These are phyloP conservation scores for Leuctra nigra DNA, from an alignment of 2,888 invertebrate species.

Conservation along the genomic window DNA sequence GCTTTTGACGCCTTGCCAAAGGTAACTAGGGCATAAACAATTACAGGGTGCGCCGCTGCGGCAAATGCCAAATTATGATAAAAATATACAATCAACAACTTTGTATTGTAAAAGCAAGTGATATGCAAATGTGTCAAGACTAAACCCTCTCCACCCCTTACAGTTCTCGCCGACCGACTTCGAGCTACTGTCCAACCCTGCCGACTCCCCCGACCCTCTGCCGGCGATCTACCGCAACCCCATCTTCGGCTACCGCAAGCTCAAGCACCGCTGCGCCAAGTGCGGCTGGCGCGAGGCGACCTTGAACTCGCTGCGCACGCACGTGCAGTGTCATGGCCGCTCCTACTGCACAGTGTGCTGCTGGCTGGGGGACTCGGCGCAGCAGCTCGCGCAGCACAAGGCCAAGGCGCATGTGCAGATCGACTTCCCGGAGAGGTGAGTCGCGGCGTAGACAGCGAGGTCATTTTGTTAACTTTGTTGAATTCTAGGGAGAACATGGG, in stretches of 20 bases:
- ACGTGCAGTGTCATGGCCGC: slow-evolving; percentile 20
- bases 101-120: too few species aligned
- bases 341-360: slow-evolving; percentile 18
- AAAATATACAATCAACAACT: too few species aligned
- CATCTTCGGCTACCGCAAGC: slow-evolving; percentile 12
- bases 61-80: too few species aligned
- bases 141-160: background rate
- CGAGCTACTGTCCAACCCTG: background rate
- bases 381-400: slow-evolving; percentile 12
- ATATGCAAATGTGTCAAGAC: too few species aligned
- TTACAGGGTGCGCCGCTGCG: too few species aligned
- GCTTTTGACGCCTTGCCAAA: too few species aligned
- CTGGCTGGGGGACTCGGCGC: background rate
- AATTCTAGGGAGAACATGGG: too few species aligned
- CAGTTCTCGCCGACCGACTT: background rate
- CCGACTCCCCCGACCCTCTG: background rate
- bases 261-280: slow-evolving; percentile 14
- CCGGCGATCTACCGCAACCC: background rate
- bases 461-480: too few species aligned
- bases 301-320: slow-evolving; percentile 22
- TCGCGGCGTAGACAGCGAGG: background rate
- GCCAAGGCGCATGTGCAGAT: slow-evolving; percentile 6
- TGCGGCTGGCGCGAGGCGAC: slow-evolving; percentile 19
- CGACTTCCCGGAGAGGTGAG: background rate
- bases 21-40: too few species aligned